Evolutionary conservation across 2,888 invertebrate species (phyloP), one percentile per base, ranked within the genome.

Genomic region (Papilio demoleus): DNA sequence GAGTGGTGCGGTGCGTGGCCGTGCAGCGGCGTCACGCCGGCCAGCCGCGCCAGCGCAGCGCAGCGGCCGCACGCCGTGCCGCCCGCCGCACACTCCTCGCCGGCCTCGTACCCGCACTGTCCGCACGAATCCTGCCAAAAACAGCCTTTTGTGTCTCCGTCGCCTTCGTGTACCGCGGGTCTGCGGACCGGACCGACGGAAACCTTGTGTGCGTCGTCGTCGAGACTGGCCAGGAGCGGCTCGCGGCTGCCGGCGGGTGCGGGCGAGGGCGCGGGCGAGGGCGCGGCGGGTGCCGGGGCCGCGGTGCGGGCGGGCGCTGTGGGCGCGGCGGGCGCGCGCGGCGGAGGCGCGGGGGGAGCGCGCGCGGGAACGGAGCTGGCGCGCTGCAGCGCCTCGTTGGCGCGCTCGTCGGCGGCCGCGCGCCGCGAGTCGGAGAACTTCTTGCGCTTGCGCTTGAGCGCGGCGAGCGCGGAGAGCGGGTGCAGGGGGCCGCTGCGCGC

Each of bases 351-450:
- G 75, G 83, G 92, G 69, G 83, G 86, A 74, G 76, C 86, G 75
- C 86, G 92, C 79, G 88, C 90, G 68, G 82, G 90, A 74, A 87
- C 93, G 1, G 89, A 83, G 76, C 82, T 81, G 72, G 84, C 84
- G 59, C 84, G 81, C 79, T 82, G 83, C 74, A 82, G 77, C 66
- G 81, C 79, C 75, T 86, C 70, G 79, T 78, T 79, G 79, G 66
- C 79, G 82, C 81, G 79, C 81, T 60, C 83, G 79, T 82, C 72
- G 87, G 86, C 84, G 86, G 85, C 80, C 82, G 80, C 76, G 81
- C 79, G 95, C 77, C 96, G 93, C 70, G 96, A 96, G 73, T 96
- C 95, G 0, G 96, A 96, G 88, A 97, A 97, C 84, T 96, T 96
- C 88, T 97, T 97, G 73, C 97, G 94, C 86, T 97, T 97, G 81